phyloP scores from a whole-genome alignment of 92 coral and sea anemone species.

The Umimayanthus kanabou region DNA sequence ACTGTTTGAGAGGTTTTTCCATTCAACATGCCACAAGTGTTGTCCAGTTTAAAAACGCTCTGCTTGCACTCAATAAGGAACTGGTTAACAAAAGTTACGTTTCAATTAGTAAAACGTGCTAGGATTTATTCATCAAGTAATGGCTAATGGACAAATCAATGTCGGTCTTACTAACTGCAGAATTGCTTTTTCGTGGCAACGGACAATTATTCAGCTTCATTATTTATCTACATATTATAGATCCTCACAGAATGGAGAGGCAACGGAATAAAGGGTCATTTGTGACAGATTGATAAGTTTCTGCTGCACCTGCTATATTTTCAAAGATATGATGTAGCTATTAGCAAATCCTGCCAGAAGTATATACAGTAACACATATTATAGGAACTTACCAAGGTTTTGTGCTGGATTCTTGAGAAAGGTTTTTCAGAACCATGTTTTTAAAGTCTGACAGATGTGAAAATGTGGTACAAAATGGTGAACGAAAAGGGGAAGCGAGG shows the following conservation, averaged over 20 bases:
- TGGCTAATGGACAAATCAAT: background rate
- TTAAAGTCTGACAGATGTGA: background rate
- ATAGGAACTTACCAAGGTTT: background rate
- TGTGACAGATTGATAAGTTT: too few species aligned
- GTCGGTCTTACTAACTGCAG: background rate
- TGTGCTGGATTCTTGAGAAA: too few species aligned
- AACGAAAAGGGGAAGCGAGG: background rate
- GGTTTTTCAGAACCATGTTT: too few species aligned
- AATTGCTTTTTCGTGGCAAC: background rate
- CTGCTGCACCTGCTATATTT: background rate
- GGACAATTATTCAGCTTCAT: background rate
- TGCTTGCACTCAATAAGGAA: constrained; percentile 89
- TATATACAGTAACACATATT: background rate
- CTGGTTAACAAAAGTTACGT: constrained; percentile 40
- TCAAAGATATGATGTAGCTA: background rate
- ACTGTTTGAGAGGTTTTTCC: constrained; percentile 76
- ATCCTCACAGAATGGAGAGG: background rate
- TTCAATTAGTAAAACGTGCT: background rate
- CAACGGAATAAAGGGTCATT: background rate
- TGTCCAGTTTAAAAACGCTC: constrained; percentile 84
- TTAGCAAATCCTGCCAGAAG: background rate
- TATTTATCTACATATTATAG: background rate
- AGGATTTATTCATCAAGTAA: background rate
- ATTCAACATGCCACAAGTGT: constrained; percentile 74
- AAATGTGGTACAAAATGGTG: background rate